Evolutionary conservation across 2,888 invertebrate genomes (phyloP).

Genomic region (Lordiphosa andalusiaca): DNA sequence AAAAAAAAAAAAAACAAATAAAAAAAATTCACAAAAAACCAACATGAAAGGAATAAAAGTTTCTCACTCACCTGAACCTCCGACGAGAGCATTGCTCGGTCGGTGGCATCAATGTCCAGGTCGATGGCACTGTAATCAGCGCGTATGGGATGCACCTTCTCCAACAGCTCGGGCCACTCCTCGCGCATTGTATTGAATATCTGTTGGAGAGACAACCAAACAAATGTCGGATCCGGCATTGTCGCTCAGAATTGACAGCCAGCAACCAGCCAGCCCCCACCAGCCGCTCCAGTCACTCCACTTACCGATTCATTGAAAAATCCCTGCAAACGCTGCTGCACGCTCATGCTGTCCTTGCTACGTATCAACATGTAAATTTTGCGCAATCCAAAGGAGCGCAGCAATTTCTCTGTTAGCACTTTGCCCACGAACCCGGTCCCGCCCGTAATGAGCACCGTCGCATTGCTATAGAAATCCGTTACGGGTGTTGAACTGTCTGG

Average conservation of each 20-base stretch:
- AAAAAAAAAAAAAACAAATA: conserved; percentile 40
- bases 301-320: conserved; percentile 79
- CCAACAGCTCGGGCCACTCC: conserved; percentile 80
- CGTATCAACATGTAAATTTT: conserved; percentile 80
- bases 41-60: conserved; percentile 8
- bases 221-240: conserved; percentile 12
- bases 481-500: conserved; percentile 63
- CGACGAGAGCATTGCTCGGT: conserved; percentile 80
- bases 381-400: conserved; percentile 77
- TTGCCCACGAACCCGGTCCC: conserved; percentile 81
- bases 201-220: conserved; percentile 70
- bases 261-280: too few species aligned
- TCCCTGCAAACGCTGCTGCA: conserved; percentile 75
- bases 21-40: conserved; percentile 28
- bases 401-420: conserved; percentile 79
- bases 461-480: conserved; percentile 77
- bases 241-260: conserved; percentile 7
- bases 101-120: conserved; percentile 80
- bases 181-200: conserved; percentile 82
- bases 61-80: conserved; percentile 82
- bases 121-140: conserved; percentile 82
- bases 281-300: conserved; percentile 10
- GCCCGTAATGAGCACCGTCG: conserved; percentile 80
- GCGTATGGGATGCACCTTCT: conserved; percentile 83
- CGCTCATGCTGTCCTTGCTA: conserved; percentile 78